Evolutionary conservation across 2,113 vertebrate genomes (phyloP).

Genomic region (Leucopternis melanops): DNA sequence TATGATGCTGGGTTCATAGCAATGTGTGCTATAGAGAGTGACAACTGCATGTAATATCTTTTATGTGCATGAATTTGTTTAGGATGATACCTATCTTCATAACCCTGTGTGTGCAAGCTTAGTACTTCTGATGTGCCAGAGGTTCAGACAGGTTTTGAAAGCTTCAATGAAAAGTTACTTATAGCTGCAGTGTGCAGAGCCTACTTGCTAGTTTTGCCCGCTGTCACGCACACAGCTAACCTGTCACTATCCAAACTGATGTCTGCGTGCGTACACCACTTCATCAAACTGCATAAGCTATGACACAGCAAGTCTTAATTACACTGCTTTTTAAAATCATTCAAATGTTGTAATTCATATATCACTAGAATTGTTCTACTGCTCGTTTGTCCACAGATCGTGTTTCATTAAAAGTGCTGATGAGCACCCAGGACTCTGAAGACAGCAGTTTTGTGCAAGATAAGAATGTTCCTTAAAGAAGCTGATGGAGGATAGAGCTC

Average conservation of each 20-base stretch:
- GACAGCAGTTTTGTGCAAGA: conserved; percentile 42
- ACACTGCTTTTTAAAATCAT: background rate
- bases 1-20: background rate
- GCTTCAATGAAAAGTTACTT: background rate
- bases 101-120: background rate
- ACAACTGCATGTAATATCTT: background rate
- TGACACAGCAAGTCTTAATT: background rate
- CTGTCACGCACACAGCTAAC: background rate
- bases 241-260: background rate
- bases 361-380: background rate
- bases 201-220: background rate
- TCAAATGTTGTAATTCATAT: background rate
- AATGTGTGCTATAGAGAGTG: background rate
- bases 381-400: background rate
- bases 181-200: background rate
- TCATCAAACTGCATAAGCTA: background rate
- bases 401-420: conserved; percentile 18
- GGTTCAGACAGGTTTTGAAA: background rate
- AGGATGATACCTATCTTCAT: background rate
- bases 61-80: background rate
- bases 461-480: conserved; percentile 35
- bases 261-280: background rate
- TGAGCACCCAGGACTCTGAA: background rate
- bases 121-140: background rate
- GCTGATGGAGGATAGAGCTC: background rate